These are phyloP conservation scores for Hesperia comma DNA, from an alignment of 2,888 invertebrate species.

Conservation along the genomic window DNA sequence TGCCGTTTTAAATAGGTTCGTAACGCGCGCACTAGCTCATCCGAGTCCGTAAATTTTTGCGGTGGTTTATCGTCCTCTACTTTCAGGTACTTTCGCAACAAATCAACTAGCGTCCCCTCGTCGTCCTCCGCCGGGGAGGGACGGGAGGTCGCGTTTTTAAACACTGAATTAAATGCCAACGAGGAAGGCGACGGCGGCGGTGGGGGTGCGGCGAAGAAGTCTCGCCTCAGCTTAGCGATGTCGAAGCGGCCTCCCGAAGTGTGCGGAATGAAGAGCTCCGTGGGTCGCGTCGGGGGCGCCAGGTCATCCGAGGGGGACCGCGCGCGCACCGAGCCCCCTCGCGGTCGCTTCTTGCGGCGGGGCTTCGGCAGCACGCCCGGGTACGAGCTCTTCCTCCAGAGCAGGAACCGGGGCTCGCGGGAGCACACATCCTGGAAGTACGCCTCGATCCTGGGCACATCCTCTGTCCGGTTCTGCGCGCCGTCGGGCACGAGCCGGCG, in stretches of 20 bases:
- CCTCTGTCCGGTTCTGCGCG: conserved; percentile 88
- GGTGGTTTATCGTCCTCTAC: conserved; percentile 82
- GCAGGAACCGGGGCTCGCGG: conserved; percentile 89
- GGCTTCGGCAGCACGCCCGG: conserved; percentile 88
- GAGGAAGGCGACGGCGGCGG: conserved; percentile 59
- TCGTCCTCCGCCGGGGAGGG: conserved; percentile 67
- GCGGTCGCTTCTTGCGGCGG: conserved; percentile 81
- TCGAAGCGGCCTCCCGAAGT: conserved; percentile 87
- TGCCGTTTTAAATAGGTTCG: conserved; percentile 82
- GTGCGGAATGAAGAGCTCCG: conserved; percentile 76
- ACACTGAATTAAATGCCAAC: conserved; percentile 67
- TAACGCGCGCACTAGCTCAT: conserved; percentile 86
- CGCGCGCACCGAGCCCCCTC: conserved; percentile 87
- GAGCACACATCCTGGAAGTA: conserved; percentile 93
- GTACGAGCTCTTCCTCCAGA: conserved; percentile 93
- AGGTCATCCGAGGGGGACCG: conserved; percentile 86
- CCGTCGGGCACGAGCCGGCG: conserved; percentile 93
- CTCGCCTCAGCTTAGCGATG: conserved; percentile 86
- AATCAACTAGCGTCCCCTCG: conserved; percentile 84
- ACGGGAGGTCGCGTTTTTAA: conserved; percentile 63
- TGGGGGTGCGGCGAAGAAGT: conserved; percentile 84
- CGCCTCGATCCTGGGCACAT: conserved; percentile 91
- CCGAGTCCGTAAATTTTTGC: conserved; percentile 78
- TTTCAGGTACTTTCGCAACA: conserved; percentile 87
- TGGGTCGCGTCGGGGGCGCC: conserved; percentile 78